Evolutionary conservation across 2,797 vertebrate genomes (phyloP), one percentile per base, ranked within the genome.

Genomic region (Platyrinchus mystaceus): DNA sequence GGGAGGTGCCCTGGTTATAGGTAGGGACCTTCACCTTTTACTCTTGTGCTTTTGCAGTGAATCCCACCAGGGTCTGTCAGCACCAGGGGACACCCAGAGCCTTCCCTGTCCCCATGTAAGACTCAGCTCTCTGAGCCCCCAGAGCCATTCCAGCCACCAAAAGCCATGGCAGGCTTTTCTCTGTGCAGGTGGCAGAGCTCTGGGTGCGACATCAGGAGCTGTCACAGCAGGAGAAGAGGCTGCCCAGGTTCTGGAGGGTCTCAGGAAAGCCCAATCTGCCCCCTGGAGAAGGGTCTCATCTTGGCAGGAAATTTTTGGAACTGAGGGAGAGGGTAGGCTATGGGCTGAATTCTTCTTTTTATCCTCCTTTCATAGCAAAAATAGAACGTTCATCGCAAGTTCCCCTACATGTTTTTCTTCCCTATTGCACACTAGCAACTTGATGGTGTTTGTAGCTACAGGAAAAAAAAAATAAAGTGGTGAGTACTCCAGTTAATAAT

Each of bases 401-500:
- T 96, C 76, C 90, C 52, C 74, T 83, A 34, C 83, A 47, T 90
- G 86, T 89, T 93, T 96, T 95, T 88, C 89, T 90, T 94, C 66
- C 53, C 41, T 90, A 22, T 71, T 93, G 75, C 77, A 84, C 70
- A 28, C 59, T 60, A 80, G 58, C 50, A 94, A 75, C 88, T 91
- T 94, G 90, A 64, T 94, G 83, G 92, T 85, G 80, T 94, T 90
- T 94, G 83, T 89, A 69, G 81, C 55, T 58, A 49, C 60, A 89
- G 71, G 71, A 66, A 80, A 94, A 95, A 88, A 88, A 94, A 93
- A 91, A 84, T 80, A 84, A 86, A n/a, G 21, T 92, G 94, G 95
- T 94, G 93, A 91, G 81, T 90, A 93, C 76, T 91, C 81, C 92
- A 95, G 88, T 96, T 93, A 97, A 93, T 94, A 96, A 89, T 91